Evolutionary conservation across 2,888 invertebrate genomes (phyloP).

Genomic region (Eupithecia vulgata): DNA sequence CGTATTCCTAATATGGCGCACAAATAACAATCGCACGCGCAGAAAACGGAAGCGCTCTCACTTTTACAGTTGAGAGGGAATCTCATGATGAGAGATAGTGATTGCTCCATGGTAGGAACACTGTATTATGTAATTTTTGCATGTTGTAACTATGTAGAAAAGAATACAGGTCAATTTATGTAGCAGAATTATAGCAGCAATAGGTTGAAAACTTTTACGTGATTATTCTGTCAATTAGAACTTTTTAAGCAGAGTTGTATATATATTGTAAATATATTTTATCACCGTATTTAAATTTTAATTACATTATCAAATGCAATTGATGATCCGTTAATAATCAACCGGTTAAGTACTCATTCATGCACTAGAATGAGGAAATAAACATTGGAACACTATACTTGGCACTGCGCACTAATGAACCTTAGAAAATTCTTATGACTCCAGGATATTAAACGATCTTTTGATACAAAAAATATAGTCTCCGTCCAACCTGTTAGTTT

Average conservation of each 20-base stretch:
- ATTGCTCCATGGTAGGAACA: slow-evolving; percentile 29
- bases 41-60: slow-evolving; percentile 54
- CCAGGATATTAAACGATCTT: no score
- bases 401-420: no score
- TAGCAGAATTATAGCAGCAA: neutral
- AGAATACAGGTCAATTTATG: neutral
- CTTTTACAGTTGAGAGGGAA: slow-evolving; percentile 69
- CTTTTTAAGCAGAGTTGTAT: neutral
- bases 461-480: no score
- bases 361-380: neutral
- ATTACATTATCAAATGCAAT: no score
- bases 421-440: no score
- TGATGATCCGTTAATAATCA: neutral
- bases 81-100: slow-evolving; percentile 53
- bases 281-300: no score
- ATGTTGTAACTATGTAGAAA: neutral
- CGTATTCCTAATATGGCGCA: slow-evolving; percentile 33
- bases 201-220: neutral
- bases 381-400: neutral
- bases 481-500: neutral
- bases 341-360: neutral
- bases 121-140: slow-evolving; percentile 5
- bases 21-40: slow-evolving; percentile 34
- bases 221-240: neutral
- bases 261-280: no score